Conservation (phyloP, 2,888 invertebrate genomes). For the Cheilosia impressa region DNA sequence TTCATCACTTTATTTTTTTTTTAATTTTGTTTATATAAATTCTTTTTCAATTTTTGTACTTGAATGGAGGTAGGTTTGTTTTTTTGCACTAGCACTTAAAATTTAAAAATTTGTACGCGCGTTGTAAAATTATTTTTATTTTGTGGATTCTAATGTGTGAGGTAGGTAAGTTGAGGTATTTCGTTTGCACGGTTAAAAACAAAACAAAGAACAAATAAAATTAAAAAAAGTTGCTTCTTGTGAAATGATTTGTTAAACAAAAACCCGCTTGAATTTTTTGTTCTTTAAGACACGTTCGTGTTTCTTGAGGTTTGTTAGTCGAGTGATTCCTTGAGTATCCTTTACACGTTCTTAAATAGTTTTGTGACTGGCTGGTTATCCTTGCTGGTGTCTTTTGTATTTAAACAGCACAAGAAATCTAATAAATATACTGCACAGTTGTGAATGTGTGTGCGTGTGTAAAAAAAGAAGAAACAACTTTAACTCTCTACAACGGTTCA, state of each 20-base stretch:
- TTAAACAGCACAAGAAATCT: slow-evolving; percentile 21
- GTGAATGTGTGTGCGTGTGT: slow-evolving; percentile 33
- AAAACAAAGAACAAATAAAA: slow-evolving; percentile 1
- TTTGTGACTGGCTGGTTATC: slow-evolving; percentile 76
- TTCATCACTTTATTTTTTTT: slow-evolving; percentile 26
- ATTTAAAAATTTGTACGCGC: slow-evolving; percentile 17
- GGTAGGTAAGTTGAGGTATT: slow-evolving; percentile 71
- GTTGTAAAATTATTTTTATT: slow-evolving; percentile 35
- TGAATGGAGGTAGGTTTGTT: slow-evolving; percentile 63
- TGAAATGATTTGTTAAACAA: slow-evolving; percentile 7
- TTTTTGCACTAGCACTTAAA: slow-evolving; percentile 47
- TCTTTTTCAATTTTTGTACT: slow-evolving; percentile 56
- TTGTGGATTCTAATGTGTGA: slow-evolving; percentile 41
- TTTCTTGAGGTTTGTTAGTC: slow-evolving; percentile 72
- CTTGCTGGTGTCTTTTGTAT: slow-evolving; percentile 73
- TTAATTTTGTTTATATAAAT: slow-evolving; percentile 7
- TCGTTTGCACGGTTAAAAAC: slow-evolving; percentile 55
- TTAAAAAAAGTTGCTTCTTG: slow-evolving; percentile 30
- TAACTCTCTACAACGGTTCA: slow-evolving; percentile 54
- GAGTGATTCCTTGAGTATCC: slow-evolving; percentile 70
- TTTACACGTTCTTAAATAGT: slow-evolving; percentile 78
- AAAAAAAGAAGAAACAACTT: slow-evolving; percentile 36
- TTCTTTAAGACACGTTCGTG: slow-evolving; percentile 70
- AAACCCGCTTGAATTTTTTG: slow-evolving; percentile 38
- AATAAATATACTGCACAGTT: slow-evolving; percentile 48